Conservation (phyloP, 1,140 invertebrate species). For the Asobara japonica region DNA sequence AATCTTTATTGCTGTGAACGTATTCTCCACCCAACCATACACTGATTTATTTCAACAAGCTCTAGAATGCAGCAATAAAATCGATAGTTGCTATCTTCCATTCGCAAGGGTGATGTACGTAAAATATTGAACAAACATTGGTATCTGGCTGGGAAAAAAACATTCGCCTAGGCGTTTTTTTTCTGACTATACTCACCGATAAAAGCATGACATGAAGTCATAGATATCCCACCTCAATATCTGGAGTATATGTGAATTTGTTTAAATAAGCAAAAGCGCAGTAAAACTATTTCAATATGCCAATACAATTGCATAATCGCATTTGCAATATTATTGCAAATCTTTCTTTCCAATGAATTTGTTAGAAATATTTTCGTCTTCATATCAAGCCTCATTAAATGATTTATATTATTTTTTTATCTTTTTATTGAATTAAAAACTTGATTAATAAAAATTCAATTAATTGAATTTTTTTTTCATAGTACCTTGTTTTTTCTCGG, state of each 20-base stretch:
- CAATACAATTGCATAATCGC: too few species aligned
- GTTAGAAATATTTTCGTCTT: too few species aligned
- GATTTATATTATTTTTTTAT: too few species aligned
- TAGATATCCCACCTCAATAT: not conserved
- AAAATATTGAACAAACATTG: slow-evolving; percentile 9
- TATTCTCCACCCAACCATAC: not conserved
- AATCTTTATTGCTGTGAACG: not conserved
- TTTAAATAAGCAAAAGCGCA: not conserved
- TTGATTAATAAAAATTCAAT: too few species aligned
- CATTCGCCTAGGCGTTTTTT: not conserved
- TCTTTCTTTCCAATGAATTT: too few species aligned
- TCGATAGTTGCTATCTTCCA: not conserved
- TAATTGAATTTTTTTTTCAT: too few species aligned
- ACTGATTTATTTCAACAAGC: not conserved
- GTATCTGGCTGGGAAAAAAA: not conserved
- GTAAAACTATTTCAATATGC: not conserved
- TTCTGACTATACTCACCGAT: not conserved
- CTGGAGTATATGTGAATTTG: not conserved
- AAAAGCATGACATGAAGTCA: not conserved
- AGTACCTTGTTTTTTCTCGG: too few species aligned
- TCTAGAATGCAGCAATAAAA: not conserved
- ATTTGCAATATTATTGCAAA: too few species aligned
- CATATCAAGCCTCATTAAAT: too few species aligned
- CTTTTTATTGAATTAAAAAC: too few species aligned
- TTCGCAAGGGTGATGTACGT: not conserved